These are phyloP conservation scores for Sussaba pulchella DNA, from an alignment of 2,888 invertebrate species.

Conservation along the genomic window DNA sequence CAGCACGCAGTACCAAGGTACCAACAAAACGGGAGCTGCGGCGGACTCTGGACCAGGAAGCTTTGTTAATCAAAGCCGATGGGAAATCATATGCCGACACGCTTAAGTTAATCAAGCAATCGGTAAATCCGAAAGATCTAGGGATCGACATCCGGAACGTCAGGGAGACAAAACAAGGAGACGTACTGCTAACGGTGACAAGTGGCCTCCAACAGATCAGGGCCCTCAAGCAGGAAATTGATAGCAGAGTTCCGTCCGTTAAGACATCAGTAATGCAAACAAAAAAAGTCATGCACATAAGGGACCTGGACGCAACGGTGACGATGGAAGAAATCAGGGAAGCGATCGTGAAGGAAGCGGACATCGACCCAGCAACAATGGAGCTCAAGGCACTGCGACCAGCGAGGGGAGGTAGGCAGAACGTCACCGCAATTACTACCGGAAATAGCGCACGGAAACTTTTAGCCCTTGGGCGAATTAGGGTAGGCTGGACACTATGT, in stretches of 20 bases:
- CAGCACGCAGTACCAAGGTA: not conserved
- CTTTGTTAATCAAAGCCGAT: not conserved
- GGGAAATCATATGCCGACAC: slow-evolving; percentile 49
- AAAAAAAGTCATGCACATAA: slow-evolving; percentile 48
- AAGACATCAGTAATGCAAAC: not conserved
- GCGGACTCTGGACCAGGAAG: not conserved
- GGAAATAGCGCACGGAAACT: not conserved
- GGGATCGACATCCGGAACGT: slow-evolving; percentile 29
- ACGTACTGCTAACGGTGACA: not conserved
- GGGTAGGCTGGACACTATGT: slow-evolving; percentile 42
- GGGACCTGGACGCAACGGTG: slow-evolving; percentile 49
- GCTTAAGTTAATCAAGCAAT: slow-evolving; percentile 42
- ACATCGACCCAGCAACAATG: slow-evolving; percentile 20
- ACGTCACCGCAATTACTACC: slow-evolving; percentile 54
- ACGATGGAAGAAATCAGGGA: slow-evolving; percentile 39
- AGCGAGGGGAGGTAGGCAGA: slow-evolving; percentile 62
- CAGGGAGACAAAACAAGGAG: slow-evolving; percentile 5
- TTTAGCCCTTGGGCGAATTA: slow-evolving; percentile 34
- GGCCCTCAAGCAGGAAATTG: slow-evolving; percentile 18
- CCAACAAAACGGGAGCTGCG: not conserved
- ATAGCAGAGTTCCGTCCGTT: slow-evolving; percentile 28
- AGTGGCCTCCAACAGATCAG: slow-evolving; percentile 43
- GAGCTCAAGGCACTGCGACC: slow-evolving; percentile 65
- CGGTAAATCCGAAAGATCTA: slow-evolving; percentile 30
- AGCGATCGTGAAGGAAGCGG: slow-evolving; percentile 12